Base-by-base conservation (phyloP, 2,113 vertebrate genomes). In the Leptobrachium ailaonicum region DNA sequence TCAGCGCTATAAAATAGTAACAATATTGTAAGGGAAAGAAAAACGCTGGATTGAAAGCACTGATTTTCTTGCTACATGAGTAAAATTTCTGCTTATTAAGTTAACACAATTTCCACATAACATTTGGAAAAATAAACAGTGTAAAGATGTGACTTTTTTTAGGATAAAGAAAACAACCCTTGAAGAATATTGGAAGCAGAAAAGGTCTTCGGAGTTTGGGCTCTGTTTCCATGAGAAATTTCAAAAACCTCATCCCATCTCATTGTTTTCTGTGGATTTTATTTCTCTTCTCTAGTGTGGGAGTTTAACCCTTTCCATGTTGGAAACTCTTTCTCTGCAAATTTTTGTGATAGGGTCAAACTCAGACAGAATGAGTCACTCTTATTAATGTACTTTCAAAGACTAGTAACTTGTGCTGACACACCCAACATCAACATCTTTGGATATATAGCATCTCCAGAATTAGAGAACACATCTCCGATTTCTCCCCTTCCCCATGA, bases 61-160 rank as follows among this genome's bases (percentile, higher is more conserved):
- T 58, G 62, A 64, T 73, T 80, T 80, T 80, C 77, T 80, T 80
- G 77, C 71, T 73, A 73, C 71, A 80, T 71, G 67, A 80, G 71
- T 80, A 67, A 73, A 79, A 80, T 44, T 80, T 80, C 50, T 68
- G 78, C 78, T 80, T 80, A 80, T 80, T 80, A 74, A 80, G 78
- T 80, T 80, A 80, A 74, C 78, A 80, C 78, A 80, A 80, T 80
- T 80, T 80, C 78, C 78, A 80, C 71, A 68, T 80, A 80, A 73
- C 78, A 74, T 80, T 80, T 69, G 78, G 78, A 80, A 80, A 80
- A 80, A 80, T 80, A 80, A 80, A 80, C 71, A 80, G 63, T 74
- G 20, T 58, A 68, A 69, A 80, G 78, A 80, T 80, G 78, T 67
- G 8, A 74, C 64, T 80, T 74, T 68, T 79, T 76, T 77, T 44